Conservation (phyloP, 2,888 invertebrate genomes). For the Hydropsyche betteni region DNA sequence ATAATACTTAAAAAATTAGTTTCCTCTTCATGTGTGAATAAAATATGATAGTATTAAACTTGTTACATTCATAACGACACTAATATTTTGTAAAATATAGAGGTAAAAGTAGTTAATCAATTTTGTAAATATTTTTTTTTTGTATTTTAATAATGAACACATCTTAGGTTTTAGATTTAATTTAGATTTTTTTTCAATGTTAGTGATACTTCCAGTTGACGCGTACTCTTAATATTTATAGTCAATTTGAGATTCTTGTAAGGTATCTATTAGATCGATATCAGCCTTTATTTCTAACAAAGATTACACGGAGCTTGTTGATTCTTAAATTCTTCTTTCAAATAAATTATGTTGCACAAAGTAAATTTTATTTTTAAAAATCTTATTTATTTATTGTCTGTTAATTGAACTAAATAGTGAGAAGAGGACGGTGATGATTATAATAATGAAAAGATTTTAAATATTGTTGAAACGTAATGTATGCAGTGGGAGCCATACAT, state of each 20-base stretch:
- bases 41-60: slow-evolving; percentile 33
- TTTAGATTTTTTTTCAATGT: slow-evolving; percentile 1
- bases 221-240: not conserved
- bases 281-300: no score
- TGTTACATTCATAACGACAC: slow-evolving; percentile 36
- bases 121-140: slow-evolving; percentile 31
- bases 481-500: not conserved
- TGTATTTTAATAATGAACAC: slow-evolving; percentile 27
- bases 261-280: not conserved
- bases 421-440: not conserved
- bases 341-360: not conserved
- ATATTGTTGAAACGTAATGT: slow-evolving; percentile 19
- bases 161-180: no score
- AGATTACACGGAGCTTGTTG: no score
- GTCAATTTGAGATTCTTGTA: slow-evolving; percentile 20
- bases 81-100: slow-evolving; percentile 34
- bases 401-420: not conserved
- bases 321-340: not conserved
- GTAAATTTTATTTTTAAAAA: not conserved
- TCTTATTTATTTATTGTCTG: not conserved
- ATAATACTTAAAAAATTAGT: slow-evolving; percentile 3
- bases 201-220: not conserved
- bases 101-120: slow-evolving; percentile 22
- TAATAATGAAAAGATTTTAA: slow-evolving; percentile 1
- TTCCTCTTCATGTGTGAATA: slow-evolving; percentile 4